Base-by-base conservation (phyloP, 2,113 vertebrate species). In the Mixornis gularis region DNA sequence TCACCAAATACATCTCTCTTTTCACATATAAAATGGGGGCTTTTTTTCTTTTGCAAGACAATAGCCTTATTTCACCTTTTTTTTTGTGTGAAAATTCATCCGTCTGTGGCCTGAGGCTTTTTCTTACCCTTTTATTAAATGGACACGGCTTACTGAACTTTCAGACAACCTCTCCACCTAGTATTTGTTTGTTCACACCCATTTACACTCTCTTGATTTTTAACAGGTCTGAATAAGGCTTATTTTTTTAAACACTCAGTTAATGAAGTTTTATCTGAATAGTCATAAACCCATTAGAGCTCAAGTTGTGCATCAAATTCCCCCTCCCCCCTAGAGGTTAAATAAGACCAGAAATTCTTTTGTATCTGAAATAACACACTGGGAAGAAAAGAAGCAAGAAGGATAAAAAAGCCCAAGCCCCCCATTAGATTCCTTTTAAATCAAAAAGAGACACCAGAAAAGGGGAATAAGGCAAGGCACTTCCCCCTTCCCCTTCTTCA, bases 201-300 rank as follows among this genome's bases (percentile, higher is more conserved):
- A 85, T 73, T 93, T 87, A 92, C 76, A 77, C 38, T 69, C 59
- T 78, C 79, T 51, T 92, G 73, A 73, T 92, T 93, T 90, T 92
- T 87, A 90, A 76, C 73, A 76, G 62, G 58, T 69, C 73, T 89
- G 70, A 89, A 87, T 87, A 87, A 85, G 38, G 55, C 26, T 92
- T 86, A 66, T 71, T 94, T 85, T 95, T 87, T 85, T 5, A 82
- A 96, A 90, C 74, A 89, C 86, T 82, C 6, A 1, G 85, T 90
- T 94, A 95, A 96, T 93, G 70, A 96, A 93, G 84, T 94, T 94
- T 96, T 81, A 89, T 79, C 87, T 92, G 91, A 90, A 94, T 76
- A 93, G 84, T 85, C 78, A 44, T 93, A 93, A 96, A 85, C 84
- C 89, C 79, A 70, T 93, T 91, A 92, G 63, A 48, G 68, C 51